phyloP scores from a whole-genome alignment of 2,888 invertebrate species.

The Atethmia centrago region DNA sequence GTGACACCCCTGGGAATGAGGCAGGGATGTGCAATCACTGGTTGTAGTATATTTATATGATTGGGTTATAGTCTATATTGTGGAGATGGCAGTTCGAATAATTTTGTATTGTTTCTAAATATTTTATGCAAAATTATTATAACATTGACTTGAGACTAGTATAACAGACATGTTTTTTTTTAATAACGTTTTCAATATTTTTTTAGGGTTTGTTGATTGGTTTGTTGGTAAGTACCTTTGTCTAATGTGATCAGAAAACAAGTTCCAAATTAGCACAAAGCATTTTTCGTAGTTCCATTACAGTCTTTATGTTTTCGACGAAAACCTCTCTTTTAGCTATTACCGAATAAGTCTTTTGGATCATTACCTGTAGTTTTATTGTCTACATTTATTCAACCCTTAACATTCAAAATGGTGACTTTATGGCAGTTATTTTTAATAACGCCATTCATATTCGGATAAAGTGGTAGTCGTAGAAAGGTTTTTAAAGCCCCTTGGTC shows the following conservation, averaged over 20 bases:
- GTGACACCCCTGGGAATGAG: slow-evolving; percentile 47
- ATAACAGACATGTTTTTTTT: background rate
- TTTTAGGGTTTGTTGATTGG: background rate
- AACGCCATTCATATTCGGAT: slow-evolving; percentile 19
- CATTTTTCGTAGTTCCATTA: background rate
- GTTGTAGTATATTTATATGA: slow-evolving; percentile 42
- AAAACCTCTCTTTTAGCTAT: background rate
- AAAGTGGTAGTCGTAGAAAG: slow-evolving; percentile 2
- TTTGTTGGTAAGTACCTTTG: background rate
- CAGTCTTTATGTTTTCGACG: background rate
- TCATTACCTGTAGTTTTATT: background rate
- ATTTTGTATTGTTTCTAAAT: background rate
- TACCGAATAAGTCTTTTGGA: background rate
- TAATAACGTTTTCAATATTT: background rate
- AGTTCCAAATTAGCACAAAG: background rate
- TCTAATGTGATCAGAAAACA: background rate
- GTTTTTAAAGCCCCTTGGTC: slow-evolving; percentile 11
- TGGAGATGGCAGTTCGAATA: background rate
- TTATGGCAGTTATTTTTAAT: slow-evolving; percentile 36
- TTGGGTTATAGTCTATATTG: slow-evolving; percentile 20
- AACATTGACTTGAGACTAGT: background rate
- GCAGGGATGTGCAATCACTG: slow-evolving; percentile 47
- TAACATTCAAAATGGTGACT: background rate
- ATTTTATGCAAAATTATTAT: background rate
- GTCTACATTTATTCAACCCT: background rate